Conservation (phyloP, 2,797 vertebrate species). For the Mormyrops boulengeri region DNA sequence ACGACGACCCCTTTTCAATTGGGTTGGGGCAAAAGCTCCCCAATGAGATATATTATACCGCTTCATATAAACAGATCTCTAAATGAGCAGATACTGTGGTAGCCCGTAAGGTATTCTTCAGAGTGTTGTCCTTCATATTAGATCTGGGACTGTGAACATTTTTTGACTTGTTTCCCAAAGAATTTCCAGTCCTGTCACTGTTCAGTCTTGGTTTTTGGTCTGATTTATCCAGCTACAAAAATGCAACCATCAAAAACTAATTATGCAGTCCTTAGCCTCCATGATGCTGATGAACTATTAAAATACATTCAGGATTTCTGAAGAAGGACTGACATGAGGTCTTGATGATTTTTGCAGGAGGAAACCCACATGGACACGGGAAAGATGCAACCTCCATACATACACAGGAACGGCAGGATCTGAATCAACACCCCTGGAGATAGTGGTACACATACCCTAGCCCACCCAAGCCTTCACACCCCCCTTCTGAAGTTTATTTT, state of each 20-base stretch:
- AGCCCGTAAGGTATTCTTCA: neutral
- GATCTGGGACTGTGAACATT: neutral
- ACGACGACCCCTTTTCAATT: neutral
- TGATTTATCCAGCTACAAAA: neutral
- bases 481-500: neutral
- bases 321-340: neutral
- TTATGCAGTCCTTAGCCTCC: neutral
- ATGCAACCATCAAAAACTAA: neutral
- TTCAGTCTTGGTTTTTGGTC: neutral
- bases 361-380: neutral
- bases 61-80: neutral
- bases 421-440: neutral
- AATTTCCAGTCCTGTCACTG: neutral
- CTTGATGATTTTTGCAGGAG: neutral
- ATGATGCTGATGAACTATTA: neutral
- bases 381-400: neutral
- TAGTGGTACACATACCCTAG: neutral
- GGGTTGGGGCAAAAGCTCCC: neutral
- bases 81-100: neutral
- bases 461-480: neutral
- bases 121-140: neutral
- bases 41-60: neutral
- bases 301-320: neutral
- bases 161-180: neutral
- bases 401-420: neutral